phyloP scores from a whole-genome alignment of 1,140 invertebrate species.

The Reticulitermes speratus region DNA sequence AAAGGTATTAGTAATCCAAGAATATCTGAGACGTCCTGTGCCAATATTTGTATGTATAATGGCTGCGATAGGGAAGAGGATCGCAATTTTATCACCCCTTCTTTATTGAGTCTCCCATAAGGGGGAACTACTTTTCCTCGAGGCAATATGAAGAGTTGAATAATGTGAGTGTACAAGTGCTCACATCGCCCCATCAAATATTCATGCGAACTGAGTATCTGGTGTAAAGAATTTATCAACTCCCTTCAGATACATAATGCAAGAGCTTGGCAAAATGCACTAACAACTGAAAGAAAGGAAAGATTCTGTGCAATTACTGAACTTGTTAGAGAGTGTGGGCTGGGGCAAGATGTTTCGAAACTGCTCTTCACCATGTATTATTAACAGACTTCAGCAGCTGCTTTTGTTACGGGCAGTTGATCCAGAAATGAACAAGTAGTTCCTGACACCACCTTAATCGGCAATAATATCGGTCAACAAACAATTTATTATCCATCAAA shows the following conservation, averaged over 20 bases:
- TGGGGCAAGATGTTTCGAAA: background rate
- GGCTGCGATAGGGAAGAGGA: background rate
- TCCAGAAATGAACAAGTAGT: background rate
- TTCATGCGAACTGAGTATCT: constrained; percentile 18
- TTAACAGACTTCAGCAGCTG: background rate
- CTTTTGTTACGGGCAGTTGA: background rate
- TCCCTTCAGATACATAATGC: constrained; percentile 10
- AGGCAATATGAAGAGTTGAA: background rate
- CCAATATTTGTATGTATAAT: constrained; percentile 17
- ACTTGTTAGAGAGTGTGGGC: background rate
- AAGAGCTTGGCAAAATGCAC: background rate
- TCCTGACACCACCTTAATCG: no score
- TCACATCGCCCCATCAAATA: background rate
- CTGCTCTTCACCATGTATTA: background rate
- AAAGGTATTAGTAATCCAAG: background rate
- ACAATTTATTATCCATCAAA: no score
- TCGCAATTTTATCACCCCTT: background rate
- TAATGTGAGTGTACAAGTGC: constrained; percentile 7
- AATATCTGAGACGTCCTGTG: background rate
- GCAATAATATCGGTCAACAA: no score
- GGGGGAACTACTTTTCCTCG: background rate
- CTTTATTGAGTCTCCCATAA: background rate
- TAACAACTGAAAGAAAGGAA: background rate
- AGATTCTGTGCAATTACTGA: background rate
- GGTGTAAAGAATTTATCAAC: constrained; percentile 16